Evolutionary conservation across 2,113 vertebrate species (phyloP).

Genomic region (Pyxicephalus adspersus): DNA sequence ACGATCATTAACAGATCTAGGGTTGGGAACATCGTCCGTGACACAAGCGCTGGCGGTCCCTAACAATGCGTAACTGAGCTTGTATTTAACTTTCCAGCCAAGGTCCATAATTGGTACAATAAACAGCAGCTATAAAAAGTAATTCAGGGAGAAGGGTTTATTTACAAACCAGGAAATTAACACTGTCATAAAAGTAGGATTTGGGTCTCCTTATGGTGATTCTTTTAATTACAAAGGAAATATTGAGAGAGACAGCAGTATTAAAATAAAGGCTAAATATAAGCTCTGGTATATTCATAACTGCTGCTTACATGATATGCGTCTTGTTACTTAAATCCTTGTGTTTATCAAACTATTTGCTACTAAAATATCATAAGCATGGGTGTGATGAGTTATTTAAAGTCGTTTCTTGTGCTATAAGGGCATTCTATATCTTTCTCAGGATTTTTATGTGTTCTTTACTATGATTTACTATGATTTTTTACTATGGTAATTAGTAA

Average conservation of each 20-base stretch:
- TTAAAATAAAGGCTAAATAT: conserved; percentile 48
- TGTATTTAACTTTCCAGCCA: conserved; percentile 55
- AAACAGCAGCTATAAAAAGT: conserved; percentile 55
- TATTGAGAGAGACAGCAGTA: conserved; percentile 49
- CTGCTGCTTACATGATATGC: conserved; percentile 2
- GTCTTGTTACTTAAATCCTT: not conserved
- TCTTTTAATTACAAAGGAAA: conserved; percentile 55
- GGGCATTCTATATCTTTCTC: too few species aligned
- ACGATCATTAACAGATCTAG: conserved; percentile 7
- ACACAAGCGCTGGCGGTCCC: not conserved
- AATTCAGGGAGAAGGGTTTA: conserved; percentile 54
- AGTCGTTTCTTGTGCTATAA: too few species aligned
- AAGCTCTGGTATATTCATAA: conserved; percentile 20
- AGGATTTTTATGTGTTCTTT: too few species aligned
- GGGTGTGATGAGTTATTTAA: too few species aligned
- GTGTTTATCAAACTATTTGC: not conserved
- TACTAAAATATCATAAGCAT: too few species aligned
- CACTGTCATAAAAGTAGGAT: conserved; percentile 40
- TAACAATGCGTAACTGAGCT: conserved; percentile 25
- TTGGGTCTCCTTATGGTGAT: conserved; percentile 30
- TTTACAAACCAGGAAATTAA: conserved; percentile 58
- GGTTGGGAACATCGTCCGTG: not conserved
- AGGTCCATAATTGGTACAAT: conserved; percentile 52
- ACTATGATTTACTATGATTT: too few species aligned
- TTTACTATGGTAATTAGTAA: too few species aligned